phyloP scores from a whole-genome alignment of 2,113 vertebrate genomes.

The Leucopsar rothschildi region DNA sequence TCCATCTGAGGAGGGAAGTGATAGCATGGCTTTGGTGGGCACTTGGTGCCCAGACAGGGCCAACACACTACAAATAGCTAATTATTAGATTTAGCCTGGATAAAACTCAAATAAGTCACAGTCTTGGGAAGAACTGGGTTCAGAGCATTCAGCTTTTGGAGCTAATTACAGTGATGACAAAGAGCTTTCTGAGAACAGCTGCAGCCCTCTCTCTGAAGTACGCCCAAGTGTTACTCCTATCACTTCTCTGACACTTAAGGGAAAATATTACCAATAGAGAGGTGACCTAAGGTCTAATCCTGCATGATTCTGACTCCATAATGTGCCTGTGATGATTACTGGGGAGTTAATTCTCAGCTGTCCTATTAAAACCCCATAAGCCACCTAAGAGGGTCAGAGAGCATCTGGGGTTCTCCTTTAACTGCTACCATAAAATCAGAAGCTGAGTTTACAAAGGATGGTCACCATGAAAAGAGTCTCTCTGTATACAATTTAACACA shows the following conservation, averaged over 20 bases:
- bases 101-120: not conserved
- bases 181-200: not conserved
- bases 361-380: conserved; percentile 54
- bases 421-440: conserved; percentile 31
- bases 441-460: not conserved
- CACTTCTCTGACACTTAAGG: not conserved
- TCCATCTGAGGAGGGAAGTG: not conserved
- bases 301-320: not conserved
- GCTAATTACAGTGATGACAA: not conserved
- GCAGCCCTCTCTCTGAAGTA: not conserved
- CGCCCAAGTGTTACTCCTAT: not conserved
- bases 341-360: conserved; percentile 48
- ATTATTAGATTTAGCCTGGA: not conserved
- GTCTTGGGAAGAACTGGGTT: not conserved
- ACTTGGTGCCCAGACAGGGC: not conserved
- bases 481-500: not conserved
- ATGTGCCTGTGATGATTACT: not conserved
- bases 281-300: conserved; percentile 20
- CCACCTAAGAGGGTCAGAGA: conserved; percentile 48
- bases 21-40: accelerated
- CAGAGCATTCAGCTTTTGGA: not conserved
- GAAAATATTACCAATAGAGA: not conserved
- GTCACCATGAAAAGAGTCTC: not conserved
- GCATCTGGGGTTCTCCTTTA: conserved; percentile 31
- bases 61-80: not conserved